Evolutionary conservation across 2,113 vertebrate species (phyloP).

Genomic region (Misgurnus mizolepis): DNA sequence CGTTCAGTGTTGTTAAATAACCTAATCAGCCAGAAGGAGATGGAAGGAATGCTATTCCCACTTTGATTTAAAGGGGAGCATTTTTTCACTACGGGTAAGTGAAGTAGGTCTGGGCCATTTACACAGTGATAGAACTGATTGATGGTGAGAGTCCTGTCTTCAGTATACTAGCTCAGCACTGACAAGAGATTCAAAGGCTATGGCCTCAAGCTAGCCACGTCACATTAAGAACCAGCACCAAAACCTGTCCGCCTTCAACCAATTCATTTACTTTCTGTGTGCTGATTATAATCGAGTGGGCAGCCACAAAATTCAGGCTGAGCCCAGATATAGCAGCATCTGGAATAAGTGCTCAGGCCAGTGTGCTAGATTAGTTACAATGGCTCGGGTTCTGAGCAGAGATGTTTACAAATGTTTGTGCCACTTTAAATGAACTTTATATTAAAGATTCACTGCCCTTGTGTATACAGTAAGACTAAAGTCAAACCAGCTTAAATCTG

Average conservation of each 20-base stretch:
- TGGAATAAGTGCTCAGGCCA: neutral
- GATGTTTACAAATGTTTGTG: neutral
- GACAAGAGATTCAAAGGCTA: conserved; percentile 69
- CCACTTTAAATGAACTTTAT: neutral
- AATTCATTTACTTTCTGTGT: conserved; percentile 58
- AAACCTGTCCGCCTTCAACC: conserved; percentile 48
- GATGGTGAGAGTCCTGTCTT: conserved; percentile 60
- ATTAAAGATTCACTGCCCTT: no score
- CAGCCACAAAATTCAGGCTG: conserved; percentile 8
- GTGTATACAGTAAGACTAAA: no score
- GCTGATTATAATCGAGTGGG: conserved; percentile 56
- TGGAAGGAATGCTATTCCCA: conserved; percentile 46
- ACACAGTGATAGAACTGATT: conserved; percentile 62
- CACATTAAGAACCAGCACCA: conserved; percentile 54
- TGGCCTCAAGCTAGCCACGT: conserved; percentile 59
- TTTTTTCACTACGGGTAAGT: conserved; percentile 66
- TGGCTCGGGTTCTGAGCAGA: conserved; percentile 1
- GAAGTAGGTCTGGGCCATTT: conserved; percentile 63
- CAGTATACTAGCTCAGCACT: conserved; percentile 63
- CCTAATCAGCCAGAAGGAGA: conserved; percentile 36
- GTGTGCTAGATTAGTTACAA: conserved; percentile 7
- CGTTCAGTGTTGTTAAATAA: conserved; percentile 52
- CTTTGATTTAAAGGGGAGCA: conserved; percentile 61
- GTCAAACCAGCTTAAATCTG: no score
- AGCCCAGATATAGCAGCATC: neutral